Evolutionary conservation across 2,797 vertebrate genomes (phyloP).

Genomic region (Sebastes oblongus): DNA sequence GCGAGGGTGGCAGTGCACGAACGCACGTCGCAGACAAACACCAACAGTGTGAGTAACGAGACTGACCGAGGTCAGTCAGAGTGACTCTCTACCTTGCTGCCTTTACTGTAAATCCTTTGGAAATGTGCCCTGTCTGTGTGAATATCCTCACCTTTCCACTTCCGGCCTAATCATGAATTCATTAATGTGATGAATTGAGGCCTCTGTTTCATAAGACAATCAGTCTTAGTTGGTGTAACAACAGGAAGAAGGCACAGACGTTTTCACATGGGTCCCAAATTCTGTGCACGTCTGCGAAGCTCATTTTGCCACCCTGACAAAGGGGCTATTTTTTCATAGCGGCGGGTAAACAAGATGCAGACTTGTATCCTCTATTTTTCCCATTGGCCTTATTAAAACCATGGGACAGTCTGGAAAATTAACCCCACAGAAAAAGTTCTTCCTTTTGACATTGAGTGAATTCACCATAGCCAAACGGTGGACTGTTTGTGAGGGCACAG

Average conservation of each 20-base stretch:
- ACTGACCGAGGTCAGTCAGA: conserved; percentile 32
- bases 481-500: background rate
- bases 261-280: conserved; percentile 60
- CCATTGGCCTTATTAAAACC: conserved; percentile 19
- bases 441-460: background rate
- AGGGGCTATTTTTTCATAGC: conserved; percentile 47
- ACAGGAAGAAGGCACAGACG: conserved; percentile 58
- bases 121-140: conserved; percentile 64
- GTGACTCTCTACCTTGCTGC: background rate
- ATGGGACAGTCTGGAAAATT: conserved; percentile 19
- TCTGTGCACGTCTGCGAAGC: conserved; percentile 55
- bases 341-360: conserved; percentile 61
- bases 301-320: conserved; percentile 49
- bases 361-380: conserved; percentile 47
- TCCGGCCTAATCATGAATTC: conserved; percentile 27
- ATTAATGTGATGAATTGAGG: conserved; percentile 46
- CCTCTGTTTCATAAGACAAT: conserved; percentile 38
- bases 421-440: conserved; percentile 1
- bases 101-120: conserved; percentile 40
- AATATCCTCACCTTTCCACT: conserved; percentile 53
- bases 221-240: conserved; percentile 38
- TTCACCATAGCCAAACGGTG: background rate
- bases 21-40: conserved; percentile 57
- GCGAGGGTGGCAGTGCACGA: conserved; percentile 4
- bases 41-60: conserved; percentile 51